Base-by-base conservation (phyloP, 2,113 vertebrate genomes). In the Azemiops feae region DNA sequence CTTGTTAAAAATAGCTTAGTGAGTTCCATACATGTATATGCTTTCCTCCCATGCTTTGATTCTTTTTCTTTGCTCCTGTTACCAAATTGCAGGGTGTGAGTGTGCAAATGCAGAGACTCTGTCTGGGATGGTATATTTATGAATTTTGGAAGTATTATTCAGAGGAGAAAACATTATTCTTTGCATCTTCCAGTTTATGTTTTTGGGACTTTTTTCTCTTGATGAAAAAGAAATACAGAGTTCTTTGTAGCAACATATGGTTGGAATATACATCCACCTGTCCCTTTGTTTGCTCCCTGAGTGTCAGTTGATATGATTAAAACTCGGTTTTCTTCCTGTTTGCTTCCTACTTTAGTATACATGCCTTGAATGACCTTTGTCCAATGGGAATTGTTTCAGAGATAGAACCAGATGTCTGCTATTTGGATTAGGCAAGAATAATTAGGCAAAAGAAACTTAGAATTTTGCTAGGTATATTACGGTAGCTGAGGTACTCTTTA, bases 381-480 rank as follows among this genome's bases (percentile, higher is more conserved):
- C 87, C 58, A 53, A 27, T 16, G 45, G 89, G 88, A 91, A 91
- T 90, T 94, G 43, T 92, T 96, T 92, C 3, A 2, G 85, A 54
- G 55, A 57, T 55, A 93, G 50, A 88, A 90, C 93, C 93, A 96
- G 92, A 94, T 94, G 85, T 89, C 88, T 94, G 89, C 89, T 45
- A 1, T 93, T 95, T 95, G 43, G n/a, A 69, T 85, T 93, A 58
- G 27, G 2, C 1, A n/a, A 95, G 86, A 93, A 88, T n/a, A 90
- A 89, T 89, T 89, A 85, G 64, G 30, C 2, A 53, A 52, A 22
- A 23, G 53, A 47, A 39, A 57, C 16, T 57, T 57, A 50, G 64
- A 27, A 45, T 52, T 87, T 85, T 58, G 43, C n/a, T 93, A 34
- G 4, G 50, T 92, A 53, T 92, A 54, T 30, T 53, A 50, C 47